Conservation (phyloP, 2,797 vertebrate species). For the Acanthurus leucopareius region DNA sequence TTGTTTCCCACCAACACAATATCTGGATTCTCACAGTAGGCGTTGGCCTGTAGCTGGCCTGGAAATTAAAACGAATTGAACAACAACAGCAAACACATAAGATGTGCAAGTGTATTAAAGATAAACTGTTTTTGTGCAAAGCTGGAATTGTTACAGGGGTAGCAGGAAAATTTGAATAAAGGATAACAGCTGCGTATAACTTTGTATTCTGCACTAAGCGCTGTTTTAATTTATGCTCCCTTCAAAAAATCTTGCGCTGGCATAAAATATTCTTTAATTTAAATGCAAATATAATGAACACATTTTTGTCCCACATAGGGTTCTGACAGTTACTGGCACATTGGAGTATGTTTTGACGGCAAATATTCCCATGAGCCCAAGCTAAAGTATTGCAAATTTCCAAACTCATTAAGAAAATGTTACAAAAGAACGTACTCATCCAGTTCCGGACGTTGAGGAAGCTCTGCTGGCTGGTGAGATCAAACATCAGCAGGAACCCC, state of each 20-base stretch:
- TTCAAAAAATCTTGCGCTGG: background rate
- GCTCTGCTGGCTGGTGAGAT: slow-evolving; percentile 97
- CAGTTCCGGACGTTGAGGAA: slow-evolving; percentile 97
- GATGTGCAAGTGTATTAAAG: background rate
- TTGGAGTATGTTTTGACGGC: background rate
- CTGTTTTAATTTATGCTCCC: background rate
- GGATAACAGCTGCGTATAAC: background rate
- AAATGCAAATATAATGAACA: background rate
- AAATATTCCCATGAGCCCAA: too few relatives aligned
- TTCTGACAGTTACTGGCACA: background rate
- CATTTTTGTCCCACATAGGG: accelerated
- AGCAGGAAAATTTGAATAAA: background rate
- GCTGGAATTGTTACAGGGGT: too few relatives aligned
- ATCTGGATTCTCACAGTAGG: slow-evolving; percentile 97
- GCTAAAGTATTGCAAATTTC: background rate
- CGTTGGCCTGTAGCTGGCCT: slow-evolving; percentile 98
- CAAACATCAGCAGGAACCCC: slow-evolving; percentile 97
- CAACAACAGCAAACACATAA: background rate
- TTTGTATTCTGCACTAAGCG: too few relatives aligned
- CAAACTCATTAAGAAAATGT: background rate
- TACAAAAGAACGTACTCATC: slow-evolving; percentile 91
- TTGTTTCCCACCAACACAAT: slow-evolving; percentile 97
- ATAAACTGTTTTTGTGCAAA: background rate
- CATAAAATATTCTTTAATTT: background rate
- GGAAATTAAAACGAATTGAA: slow-evolving; percentile 1